A percentile compares a stretch with the other conserved stretches of the same genome.
phyloP scores from a whole-genome alignment of 2,113 vertebrate species.

The Esox niger region DNA sequence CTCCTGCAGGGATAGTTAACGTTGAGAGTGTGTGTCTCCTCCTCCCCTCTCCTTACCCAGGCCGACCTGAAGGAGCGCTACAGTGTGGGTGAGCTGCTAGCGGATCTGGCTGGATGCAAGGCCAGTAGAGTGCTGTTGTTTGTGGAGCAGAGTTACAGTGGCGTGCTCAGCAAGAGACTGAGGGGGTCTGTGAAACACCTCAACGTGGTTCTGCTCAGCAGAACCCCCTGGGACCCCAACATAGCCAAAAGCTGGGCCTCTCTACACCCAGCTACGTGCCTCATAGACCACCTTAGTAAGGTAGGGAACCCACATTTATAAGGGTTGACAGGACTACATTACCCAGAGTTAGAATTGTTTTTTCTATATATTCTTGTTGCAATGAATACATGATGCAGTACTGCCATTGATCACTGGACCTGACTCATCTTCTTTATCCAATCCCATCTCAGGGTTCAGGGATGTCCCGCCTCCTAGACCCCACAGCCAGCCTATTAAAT shows the following conservation, averaged over 20 bases:
- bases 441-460: slow-evolving; percentile 43
- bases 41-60: neutral
- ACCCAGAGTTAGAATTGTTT: too few relatives aligned
- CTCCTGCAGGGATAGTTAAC: too few relatives aligned
- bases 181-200: slow-evolving; percentile 69
- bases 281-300: slow-evolving; percentile 72
- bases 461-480: slow-evolving; percentile 52
- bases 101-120: slow-evolving; percentile 68
- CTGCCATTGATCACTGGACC: neutral
- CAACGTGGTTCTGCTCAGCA: slow-evolving; percentile 73
- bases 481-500: slow-evolving; percentile 63
- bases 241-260: slow-evolving; percentile 60
- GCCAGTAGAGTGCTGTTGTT: slow-evolving; percentile 75
- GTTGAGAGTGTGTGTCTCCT: too few relatives aligned
- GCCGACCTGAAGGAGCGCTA: slow-evolving; percentile 68
- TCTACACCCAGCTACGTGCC: slow-evolving; percentile 63
- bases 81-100: slow-evolving; percentile 57
- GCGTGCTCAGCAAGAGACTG: slow-evolving; percentile 71
- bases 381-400: neutral
- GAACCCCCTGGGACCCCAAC: slow-evolving; percentile 34
- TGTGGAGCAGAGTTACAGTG: slow-evolving; percentile 78
- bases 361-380: too few relatives aligned
- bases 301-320: slow-evolving; percentile 28
- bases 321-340: too few relatives aligned
- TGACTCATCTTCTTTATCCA: neutral